Percentiles rank a stretch among this genome's conserved stretches.
Conservation (phyloP, 2,888 invertebrate genomes). For the Phania funesta region DNA sequence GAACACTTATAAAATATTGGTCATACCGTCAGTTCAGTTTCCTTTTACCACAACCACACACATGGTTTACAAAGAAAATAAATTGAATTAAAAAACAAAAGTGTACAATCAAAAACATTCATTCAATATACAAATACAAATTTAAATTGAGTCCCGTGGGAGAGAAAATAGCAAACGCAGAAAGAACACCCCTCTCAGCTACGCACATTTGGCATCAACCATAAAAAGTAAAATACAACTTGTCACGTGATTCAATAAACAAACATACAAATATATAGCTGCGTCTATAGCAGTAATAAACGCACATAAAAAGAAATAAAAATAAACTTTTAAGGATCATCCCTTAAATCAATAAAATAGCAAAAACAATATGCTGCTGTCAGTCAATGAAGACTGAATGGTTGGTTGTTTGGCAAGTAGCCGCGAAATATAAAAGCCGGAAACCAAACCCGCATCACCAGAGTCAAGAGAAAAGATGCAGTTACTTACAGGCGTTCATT, state of each 20-base stretch:
- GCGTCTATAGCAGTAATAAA: slow-evolving; percentile 30
- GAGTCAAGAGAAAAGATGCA: slow-evolving; percentile 52
- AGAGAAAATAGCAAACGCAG: slow-evolving; percentile 63
- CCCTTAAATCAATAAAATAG: slow-evolving; percentile 70
- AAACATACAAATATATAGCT: slow-evolving; percentile 68
- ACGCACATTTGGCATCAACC: slow-evolving; percentile 34
- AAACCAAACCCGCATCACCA: slow-evolving; percentile 70
- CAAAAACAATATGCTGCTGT: slow-evolving; percentile 63
- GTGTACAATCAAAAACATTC: slow-evolving; percentile 77
- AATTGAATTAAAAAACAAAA: slow-evolving; percentile 22
- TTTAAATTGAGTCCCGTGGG: slow-evolving; percentile 78
- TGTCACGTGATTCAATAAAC: slow-evolving; percentile 78
- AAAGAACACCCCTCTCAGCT: not conserved
- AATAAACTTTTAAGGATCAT: slow-evolving; percentile 72
- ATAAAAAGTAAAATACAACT: slow-evolving; percentile 69
- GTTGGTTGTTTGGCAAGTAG: slow-evolving; percentile 55
- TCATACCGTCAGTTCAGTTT: slow-evolving; percentile 18
- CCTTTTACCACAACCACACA: not conserved
- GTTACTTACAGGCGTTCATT: slow-evolving; percentile 1
- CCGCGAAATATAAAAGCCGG: slow-evolving; percentile 63
- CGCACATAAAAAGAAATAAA: slow-evolving; percentile 12
- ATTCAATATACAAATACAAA: slow-evolving; percentile 71
- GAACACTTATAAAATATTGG: slow-evolving; percentile 53
- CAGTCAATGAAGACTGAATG: slow-evolving; percentile 35
- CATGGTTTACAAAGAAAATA: slow-evolving; percentile 8